A percentile compares a stretch with the other conserved stretches of the same genome.
Evolutionary conservation across 2,888 invertebrate genomes (phyloP).

Genomic region (Perizoma affinitatum): DNA sequence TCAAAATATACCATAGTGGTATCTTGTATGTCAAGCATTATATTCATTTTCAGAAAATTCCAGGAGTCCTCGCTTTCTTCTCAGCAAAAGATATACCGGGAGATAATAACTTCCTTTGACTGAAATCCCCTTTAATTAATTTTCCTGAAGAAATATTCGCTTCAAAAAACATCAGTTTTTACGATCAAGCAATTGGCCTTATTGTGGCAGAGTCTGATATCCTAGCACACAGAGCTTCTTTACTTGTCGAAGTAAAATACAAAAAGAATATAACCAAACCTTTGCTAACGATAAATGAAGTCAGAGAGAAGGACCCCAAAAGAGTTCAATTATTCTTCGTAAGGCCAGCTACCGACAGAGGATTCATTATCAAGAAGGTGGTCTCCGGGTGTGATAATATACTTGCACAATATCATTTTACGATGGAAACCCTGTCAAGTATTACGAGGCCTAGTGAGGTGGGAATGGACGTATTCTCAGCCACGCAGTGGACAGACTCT

Average conservation of each 20-base stretch:
- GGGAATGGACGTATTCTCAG: constrained; percentile 84
- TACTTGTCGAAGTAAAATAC: constrained; percentile 84
- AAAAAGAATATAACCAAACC: constrained; percentile 64
- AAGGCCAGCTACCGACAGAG: constrained; percentile 60
- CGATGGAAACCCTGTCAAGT: constrained; percentile 87
- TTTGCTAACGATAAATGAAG: constrained; percentile 58
- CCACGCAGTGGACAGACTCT: constrained; percentile 84
- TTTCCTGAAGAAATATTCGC: constrained; percentile 77
- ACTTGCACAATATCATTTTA: constrained; percentile 87
- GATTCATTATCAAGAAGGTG: constrained; percentile 69
- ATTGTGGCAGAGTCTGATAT: constrained; percentile 85
- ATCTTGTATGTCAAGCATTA: no score
- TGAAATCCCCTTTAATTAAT: constrained; percentile 15
- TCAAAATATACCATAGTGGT: no score
- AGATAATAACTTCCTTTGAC: constrained; percentile 76
- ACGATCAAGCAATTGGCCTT: constrained; percentile 88
- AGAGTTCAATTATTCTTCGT: constrained; percentile 50
- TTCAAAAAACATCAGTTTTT: constrained; percentile 82
- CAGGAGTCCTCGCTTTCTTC: constrained; percentile 87
- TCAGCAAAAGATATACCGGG: constrained; percentile 88
- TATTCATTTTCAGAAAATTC: constrained; percentile 74
- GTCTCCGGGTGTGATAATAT: constrained; percentile 83
- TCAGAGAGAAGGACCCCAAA: constrained; percentile 53
- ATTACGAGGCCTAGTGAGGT: constrained; percentile 86
- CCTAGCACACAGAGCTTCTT: constrained; percentile 83